Evolutionary conservation across 2,797 vertebrate species (phyloP), one percentile per base, ranked within the genome.

Genomic region (Heliangelus exortis): DNA sequence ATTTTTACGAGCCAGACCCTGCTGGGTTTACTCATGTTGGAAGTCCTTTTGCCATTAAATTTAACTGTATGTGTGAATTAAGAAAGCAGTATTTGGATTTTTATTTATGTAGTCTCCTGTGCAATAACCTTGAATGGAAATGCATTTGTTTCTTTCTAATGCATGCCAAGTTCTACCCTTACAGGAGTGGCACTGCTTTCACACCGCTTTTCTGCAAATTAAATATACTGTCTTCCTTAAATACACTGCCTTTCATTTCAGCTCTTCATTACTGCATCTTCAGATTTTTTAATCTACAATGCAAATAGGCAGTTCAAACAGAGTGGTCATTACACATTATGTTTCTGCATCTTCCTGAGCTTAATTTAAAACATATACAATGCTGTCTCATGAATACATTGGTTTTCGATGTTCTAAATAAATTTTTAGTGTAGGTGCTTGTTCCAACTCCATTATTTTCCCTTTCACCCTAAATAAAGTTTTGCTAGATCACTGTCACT

Each of bases 391-490:
- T 84, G 75, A 97, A 95, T 63, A 77, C 63, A 61, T 59, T 71
- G 68, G 25, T 45, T 95, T 95, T 96, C 84, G 22, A 87, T 91
- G 69, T 81, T 82, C 90, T 96, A 96, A 97, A 97, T 82, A 96
- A 91, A 97, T 96, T 97, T 96, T 86, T 73, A 93, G 92, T 91
- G 94, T 87, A 96, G 73, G 94, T 77, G 89, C 90, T 96, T 94
- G 95, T 95, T 97, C 88, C 16, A 58, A 95, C 75, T 89, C 83
- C 66, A 96, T 97, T 97, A 96, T 92, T 97, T 96, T 96, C 87
- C 77, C 77, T 95, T 95, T 95, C 95, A 92, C 80, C 95, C 95
- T 96, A 96, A 97, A 97, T 97, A 97, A 97, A 97, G 95, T 97
- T 97, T 96, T 94, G 93, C 89, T 95, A 89, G 73, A 66, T 96